phyloP scores from a whole-genome alignment of 2,113 vertebrate genomes.

The Cynoglossus semilaevis region DNA sequence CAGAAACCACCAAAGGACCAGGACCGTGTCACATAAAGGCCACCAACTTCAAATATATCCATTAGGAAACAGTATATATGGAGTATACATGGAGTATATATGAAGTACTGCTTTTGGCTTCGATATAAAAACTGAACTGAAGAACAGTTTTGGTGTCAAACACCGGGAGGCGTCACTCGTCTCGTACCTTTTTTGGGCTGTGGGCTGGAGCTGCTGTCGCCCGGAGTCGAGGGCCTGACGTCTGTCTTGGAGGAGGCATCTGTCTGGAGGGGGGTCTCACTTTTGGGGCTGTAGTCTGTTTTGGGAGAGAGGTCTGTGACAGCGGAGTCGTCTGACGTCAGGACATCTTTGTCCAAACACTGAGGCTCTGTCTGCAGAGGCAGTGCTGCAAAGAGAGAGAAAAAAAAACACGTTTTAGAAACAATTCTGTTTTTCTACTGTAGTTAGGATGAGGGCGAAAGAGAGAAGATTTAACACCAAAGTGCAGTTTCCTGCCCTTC shows the following conservation, averaged over 20 bases:
- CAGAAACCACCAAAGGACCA: too few relatives aligned
- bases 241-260: slow-evolving; percentile 60
- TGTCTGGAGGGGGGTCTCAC: slow-evolving; percentile 53
- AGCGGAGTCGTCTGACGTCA: slow-evolving; percentile 71
- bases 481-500: background rate
- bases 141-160: background rate
- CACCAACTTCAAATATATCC: too few relatives aligned
- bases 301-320: slow-evolving; percentile 70
- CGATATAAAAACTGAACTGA: too few relatives aligned
- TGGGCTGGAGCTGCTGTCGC: slow-evolving; percentile 48
- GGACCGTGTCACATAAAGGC: too few relatives aligned
- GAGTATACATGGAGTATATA: too few relatives aligned
- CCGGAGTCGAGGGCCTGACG: slow-evolving; percentile 47
- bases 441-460: too few relatives aligned
- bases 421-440: too few relatives aligned
- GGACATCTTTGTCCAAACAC: slow-evolving; percentile 49
- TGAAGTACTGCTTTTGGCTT: background rate
- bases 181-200: slow-evolving; percentile 74
- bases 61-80: too few relatives aligned
- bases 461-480: background rate
- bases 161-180: background rate
- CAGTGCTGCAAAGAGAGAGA: slow-evolving; percentile 54
- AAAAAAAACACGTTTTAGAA: too few relatives aligned
- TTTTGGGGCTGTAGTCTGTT: slow-evolving; percentile 64
- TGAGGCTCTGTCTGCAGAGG: slow-evolving; percentile 57